Percentiles rank a stretch among this genome's conserved stretches.
These are phyloP conservation scores for Trinectes maculatus DNA, from an alignment of 2,113 vertebrate genomes.

Conservation along the genomic window DNA sequence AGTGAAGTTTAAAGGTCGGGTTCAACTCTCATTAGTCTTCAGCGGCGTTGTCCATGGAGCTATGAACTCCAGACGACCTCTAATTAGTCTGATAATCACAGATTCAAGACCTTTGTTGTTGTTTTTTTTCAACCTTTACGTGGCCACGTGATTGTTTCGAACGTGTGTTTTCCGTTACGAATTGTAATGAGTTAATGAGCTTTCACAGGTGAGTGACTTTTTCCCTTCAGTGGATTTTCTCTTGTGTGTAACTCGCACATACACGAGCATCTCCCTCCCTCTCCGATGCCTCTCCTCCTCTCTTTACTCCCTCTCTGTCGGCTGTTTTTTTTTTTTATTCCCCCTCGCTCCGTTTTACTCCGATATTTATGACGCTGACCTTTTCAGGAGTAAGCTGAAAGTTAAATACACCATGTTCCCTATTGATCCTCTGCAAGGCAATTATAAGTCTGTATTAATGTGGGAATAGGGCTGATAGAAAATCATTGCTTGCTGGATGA, in stretches of 20 bases:
- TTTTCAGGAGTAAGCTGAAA: constrained; percentile 63
- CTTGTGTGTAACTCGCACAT: no score
- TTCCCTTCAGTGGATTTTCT: background rate
- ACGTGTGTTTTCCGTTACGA: background rate
- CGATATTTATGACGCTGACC: constrained; percentile 70
- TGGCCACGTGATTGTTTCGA: constrained; percentile 9
- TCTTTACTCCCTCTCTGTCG: background rate
- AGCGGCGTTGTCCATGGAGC: constrained; percentile 51
- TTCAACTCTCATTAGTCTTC: constrained; percentile 74
- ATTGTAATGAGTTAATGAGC: no score
- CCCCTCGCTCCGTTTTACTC: constrained; percentile 41
- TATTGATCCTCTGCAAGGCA: constrained; percentile 63
- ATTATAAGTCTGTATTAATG: constrained; percentile 70
- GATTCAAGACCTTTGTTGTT: constrained; percentile 14
- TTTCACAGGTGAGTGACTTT: background rate
- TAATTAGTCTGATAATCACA: constrained; percentile 69
- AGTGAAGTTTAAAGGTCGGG: constrained; percentile 64
- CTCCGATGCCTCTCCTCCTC: background rate
- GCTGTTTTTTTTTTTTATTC: no score
- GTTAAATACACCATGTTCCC: constrained; percentile 57
- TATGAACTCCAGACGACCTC: constrained; percentile 53
- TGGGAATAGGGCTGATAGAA: constrained; percentile 46
- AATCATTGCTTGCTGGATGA: constrained; percentile 53
- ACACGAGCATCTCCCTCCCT: background rate
- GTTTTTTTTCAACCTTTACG: constrained; percentile 21